Percentiles rank a stretch among this genome's conserved stretches.
phyloP scores from a whole-genome alignment of 2,113 vertebrate species.

The Plecotus auritus region DNA sequence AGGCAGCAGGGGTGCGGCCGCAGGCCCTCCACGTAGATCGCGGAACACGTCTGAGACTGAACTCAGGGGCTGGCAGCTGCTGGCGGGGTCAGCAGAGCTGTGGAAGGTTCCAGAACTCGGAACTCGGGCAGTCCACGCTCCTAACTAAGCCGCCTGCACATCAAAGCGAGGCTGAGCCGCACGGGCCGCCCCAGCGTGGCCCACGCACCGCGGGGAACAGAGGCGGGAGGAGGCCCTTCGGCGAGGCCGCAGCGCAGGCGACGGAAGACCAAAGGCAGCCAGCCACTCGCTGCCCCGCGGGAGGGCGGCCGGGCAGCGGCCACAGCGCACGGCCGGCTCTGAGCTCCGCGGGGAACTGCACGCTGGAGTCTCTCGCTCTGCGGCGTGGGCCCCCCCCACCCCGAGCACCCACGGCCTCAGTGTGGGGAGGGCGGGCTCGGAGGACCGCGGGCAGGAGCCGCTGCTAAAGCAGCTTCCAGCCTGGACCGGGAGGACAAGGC shows the following conservation, averaged over 20 bases:
- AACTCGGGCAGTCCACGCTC: not conserved
- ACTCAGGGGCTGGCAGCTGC: not conserved
- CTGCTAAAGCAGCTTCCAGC: rapidly evolving
- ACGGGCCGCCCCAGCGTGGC: not conserved
- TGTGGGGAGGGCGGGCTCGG: rapidly evolving
- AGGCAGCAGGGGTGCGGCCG: no score
- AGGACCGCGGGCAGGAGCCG: no score
- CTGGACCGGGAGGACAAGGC: rapidly evolving
- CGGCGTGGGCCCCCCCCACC: no score
- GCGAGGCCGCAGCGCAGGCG: not conserved
- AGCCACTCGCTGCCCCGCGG: not conserved
- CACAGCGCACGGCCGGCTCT: not conserved
- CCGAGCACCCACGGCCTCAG: rapidly evolving
- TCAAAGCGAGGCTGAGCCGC: not conserved
- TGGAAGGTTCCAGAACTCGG: not conserved
- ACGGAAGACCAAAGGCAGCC: not conserved
- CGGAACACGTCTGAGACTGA: rapidly evolving
- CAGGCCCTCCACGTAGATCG: no score
- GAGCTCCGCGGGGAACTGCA: not conserved
- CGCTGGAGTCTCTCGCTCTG: not conserved
- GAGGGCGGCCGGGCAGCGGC: no score
- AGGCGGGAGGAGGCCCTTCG: not conserved
- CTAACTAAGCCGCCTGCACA: not conserved
- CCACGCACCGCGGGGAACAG: not conserved
- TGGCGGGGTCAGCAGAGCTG: not conserved